Conservation (phyloP, 2,888 invertebrate species). For the Linnaemya tessellans region DNA sequence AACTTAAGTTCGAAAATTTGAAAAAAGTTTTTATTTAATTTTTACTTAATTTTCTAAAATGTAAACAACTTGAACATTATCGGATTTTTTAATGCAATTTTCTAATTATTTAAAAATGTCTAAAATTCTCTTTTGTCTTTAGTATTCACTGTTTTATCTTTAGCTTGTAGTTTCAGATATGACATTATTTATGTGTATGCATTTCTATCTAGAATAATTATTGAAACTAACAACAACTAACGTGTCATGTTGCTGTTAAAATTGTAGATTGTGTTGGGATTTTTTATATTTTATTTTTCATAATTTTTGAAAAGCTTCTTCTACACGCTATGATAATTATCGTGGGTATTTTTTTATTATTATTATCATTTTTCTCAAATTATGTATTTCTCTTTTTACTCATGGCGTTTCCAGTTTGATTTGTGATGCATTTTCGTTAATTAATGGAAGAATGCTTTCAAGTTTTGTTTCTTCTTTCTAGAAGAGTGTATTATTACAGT, state of each 20-base stretch:
- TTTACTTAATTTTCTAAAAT: no score
- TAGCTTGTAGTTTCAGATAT: constrained; percentile 8
- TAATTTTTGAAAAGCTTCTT: constrained; percentile 32
- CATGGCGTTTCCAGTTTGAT: not conserved
- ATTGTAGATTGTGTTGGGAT: constrained; percentile 23
- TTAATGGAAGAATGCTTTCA: constrained; percentile 31
- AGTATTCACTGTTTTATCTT: not conserved
- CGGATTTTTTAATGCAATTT: no score
- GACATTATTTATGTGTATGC: constrained; percentile 18
- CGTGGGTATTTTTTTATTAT: constrained; percentile 16
- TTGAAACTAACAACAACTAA: not conserved
- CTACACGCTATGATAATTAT: constrained; percentile 51
- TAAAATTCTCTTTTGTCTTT: not conserved
- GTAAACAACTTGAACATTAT: no score
- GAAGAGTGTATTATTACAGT: not conserved
- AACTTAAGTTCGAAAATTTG: no score
- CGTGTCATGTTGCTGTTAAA: constrained; percentile 36
- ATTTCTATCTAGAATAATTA: constrained; percentile 33
- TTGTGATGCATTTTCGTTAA: constrained; percentile 25
- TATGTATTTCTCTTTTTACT: constrained; percentile 10
- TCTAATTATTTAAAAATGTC: not conserved
- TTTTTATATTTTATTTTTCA: constrained; percentile 17
- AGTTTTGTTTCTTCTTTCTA: not conserved
- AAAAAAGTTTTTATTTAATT: no score
- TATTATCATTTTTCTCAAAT: constrained; percentile 19